Base-by-base conservation (phyloP, 2,888 invertebrate genomes). In the Polyploca ridens region DNA sequence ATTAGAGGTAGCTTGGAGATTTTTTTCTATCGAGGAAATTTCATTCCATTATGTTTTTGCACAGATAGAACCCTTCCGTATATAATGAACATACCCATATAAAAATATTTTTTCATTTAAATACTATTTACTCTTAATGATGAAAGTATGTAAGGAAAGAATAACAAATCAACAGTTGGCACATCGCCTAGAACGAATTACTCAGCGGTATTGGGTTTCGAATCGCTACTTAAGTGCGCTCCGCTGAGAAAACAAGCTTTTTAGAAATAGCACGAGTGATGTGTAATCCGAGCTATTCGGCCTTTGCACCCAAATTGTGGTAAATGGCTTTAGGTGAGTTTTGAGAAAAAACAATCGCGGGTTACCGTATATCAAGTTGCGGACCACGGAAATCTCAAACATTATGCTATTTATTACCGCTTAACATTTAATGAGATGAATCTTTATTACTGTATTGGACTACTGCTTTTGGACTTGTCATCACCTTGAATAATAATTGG, bases 161-260 rank as follows among this genome's bases (percentile, higher is more conserved):
- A 49, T 68, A 73, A 72, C 67, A 70, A 74, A 72, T 69, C 75
- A 69, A 69, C 76, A 85, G 84, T 90, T 92, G 93, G 91, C 93
- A 88, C 81, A 74, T 74, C 82, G 90, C 92, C 89, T 89, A 83
- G 82, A 75, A 85, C 75, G 80, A 89, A 87, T 90, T 86, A 84
- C 84, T 77, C 81, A 65, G 67, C 68, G 75, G 35, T 87, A 81
- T 93, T 81, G 75, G 79, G 82, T 93, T 93, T 87, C 93, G 78
- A 86, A 87, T 87, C 83, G 84, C 85, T 87, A 86, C 90, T 90
- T 92, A 93, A 92, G 90, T 82, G 91, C 90, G 89, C 88, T 89
- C 88, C 74, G 88, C 83, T 93, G 89, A 79, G 87, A 93, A 92
- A 93, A 94, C 92, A 94, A 85, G 88, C 89, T 89, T 90, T 93